Evolutionary conservation across 2,113 vertebrate species (phyloP), one percentile per base, ranked within the genome.

Genomic region (Ornithorhynchus anatinus): DNA sequence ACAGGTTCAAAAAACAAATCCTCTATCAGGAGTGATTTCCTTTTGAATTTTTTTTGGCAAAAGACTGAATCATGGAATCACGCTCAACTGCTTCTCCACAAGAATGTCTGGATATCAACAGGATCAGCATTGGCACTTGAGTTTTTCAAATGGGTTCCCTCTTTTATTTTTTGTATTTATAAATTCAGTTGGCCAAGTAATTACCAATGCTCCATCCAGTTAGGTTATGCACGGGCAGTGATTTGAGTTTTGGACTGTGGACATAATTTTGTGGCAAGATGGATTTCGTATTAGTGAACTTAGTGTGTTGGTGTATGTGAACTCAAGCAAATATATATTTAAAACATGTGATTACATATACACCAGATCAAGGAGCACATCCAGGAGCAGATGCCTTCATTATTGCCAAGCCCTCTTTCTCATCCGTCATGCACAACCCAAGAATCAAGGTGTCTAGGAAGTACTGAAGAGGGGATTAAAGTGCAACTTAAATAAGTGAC

Each of bases 161-260:
- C 51, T 79, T 75, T 79, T 38, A 78, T 72, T 79, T 69, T 63
- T 85, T 81, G 76, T 83, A 85, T 86, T 72, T 59, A 69, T 75
- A 74, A 82, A 80, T 88, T 72, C 87, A 73, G 56, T 73, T 79
- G 59, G 50, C 80, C 76, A 80, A 81, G 70, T 85, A 84, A 88
- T 89, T 85, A 84, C 68, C 67, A 81, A 27, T 45, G 74, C 40
- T 67, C 69, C 57, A 50, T 80, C 74, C 27, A 59, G 59, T 79
- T 75, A 37, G 54, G 69, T 71, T 76, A 56, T 50, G 39, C 44
- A 35, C 7, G 2, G 68, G 78, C 52, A 78, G 5, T 2, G 8
- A 73, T 86, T 76, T 83, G 50, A 80, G 59, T 80, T 25, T 47
- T 25, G n/a, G 77, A 69, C 14, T 13, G 11, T 16, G 65, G 45